Evolutionary conservation across 2,888 invertebrate genomes (phyloP).

Genomic region (Eucriotettix oculatus): DNA sequence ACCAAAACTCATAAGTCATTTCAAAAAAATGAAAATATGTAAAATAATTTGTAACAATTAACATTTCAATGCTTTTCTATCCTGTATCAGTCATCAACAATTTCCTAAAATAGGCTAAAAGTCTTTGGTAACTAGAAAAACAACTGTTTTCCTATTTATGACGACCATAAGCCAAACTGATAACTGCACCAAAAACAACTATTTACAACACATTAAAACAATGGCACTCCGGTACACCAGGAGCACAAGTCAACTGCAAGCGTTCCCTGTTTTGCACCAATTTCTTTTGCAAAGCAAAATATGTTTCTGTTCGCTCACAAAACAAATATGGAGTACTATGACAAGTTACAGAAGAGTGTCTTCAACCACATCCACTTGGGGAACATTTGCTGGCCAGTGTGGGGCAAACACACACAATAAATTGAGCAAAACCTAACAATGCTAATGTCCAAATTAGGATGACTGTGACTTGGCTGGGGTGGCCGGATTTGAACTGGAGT

Average conservation of each 20-base stretch:
- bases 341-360: not conserved
- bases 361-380: not conserved
- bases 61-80: not conserved
- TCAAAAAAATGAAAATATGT: not conserved
- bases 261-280: not conserved
- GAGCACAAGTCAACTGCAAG: not conserved
- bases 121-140: slow-evolving; percentile 14
- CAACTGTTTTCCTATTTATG: slow-evolving; percentile 1
- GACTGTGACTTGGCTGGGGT: slow-evolving; percentile 14
- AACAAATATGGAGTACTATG: too few species aligned
- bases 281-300: not conserved
- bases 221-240: not conserved
- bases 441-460: slow-evolving; percentile 12
- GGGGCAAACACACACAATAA: slow-evolving; percentile 7
- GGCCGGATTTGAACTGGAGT: slow-evolving; percentile 8
- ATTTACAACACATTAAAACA: not conserved
- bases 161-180: not conserved
- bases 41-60: slow-evolving; percentile 1
- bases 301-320: too few species aligned
- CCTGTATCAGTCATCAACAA: not conserved
- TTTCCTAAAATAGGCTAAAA: slow-evolving; percentile 1
- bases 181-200: not conserved
- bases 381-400: not conserved
- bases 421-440: slow-evolving; percentile 15
- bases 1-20: not conserved